Evolutionary conservation across 2,113 vertebrate species (phyloP).

Genomic region (Microtus ochrogaster): DNA sequence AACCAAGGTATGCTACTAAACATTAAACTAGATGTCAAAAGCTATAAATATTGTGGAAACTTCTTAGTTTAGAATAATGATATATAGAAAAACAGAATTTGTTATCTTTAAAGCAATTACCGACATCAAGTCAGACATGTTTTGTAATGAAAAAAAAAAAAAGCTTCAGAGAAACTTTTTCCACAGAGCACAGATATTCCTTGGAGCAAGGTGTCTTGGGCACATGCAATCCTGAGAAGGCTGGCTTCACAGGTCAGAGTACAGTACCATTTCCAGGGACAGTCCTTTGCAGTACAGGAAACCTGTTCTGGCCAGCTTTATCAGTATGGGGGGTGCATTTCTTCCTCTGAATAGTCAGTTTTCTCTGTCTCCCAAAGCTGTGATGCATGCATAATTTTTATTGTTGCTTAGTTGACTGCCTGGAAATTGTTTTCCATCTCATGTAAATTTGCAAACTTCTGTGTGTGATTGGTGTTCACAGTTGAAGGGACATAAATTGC

Average conservation of each 20-base stretch:
- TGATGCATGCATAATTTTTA: constrained; percentile 71
- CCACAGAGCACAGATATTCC: not conserved
- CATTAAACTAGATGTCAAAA: not conserved
- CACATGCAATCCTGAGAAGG: not conserved
- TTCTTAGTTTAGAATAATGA: not conserved
- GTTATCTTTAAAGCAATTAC: not conserved
- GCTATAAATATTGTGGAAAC: not conserved
- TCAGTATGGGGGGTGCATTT: not conserved
- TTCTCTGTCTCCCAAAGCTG: constrained; percentile 38
- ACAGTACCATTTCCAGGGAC: not conserved
- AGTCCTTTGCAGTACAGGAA: not conserved
- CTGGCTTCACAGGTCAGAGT: not conserved
- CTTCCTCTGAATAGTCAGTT: constrained; percentile 46
- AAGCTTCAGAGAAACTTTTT: not conserved
- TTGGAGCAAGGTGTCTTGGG: not conserved
- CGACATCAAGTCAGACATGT: not conserved
- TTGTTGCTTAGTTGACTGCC: constrained; percentile 72
- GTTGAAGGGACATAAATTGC: constrained; percentile 75
- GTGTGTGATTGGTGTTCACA: constrained; percentile 74
- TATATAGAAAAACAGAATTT: not conserved
- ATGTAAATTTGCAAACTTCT: constrained; percentile 75
- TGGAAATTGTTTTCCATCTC: constrained; percentile 78
- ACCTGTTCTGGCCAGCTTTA: not conserved
- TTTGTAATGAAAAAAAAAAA: not conserved
- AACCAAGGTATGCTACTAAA: not conserved